Percentiles rank a stretch among this genome's conserved stretches.
Conservation (phyloP, 2,888 invertebrate genomes). For the Drosophila infuscata region DNA sequence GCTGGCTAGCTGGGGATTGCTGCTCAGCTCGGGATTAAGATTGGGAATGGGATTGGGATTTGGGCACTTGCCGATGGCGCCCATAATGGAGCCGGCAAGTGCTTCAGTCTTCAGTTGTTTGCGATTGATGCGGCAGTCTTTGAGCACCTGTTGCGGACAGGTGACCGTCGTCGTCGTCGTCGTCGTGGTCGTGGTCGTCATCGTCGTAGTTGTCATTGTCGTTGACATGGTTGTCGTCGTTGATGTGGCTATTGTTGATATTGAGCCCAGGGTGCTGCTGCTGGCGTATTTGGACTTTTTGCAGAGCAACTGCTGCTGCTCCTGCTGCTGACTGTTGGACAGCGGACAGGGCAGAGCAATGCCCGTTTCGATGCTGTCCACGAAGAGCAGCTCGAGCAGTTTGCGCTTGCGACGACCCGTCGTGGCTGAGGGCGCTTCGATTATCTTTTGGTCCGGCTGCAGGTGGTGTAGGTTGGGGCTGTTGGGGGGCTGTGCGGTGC, state of each 20-base stretch:
- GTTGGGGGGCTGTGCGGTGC: conserved; percentile 31
- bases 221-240: neutral
- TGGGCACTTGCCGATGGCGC: conserved; percentile 82
- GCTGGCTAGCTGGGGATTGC: conserved; percentile 1
- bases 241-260: neutral
- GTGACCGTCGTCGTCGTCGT: conserved; percentile 23
- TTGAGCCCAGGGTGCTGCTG: conserved; percentile 44
- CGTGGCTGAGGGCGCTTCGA: neutral
- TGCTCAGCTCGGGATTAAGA: conserved; percentile 39
- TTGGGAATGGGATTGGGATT: conserved; percentile 32
- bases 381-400: conserved; percentile 73
- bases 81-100: conserved; percentile 82
- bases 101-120: conserved; percentile 82
- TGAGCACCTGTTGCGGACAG: conserved; percentile 71
- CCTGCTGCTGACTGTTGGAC: neutral
- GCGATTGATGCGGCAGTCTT: conserved; percentile 80
- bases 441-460: conserved; percentile 30
- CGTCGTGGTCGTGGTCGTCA: neutral
- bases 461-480: conserved; percentile 17
- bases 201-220: neutral
- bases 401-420: conserved; percentile 53
- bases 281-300: conserved; percentile 67
- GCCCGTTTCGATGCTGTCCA: conserved; percentile 74
- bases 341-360: conserved; percentile 57
- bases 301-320: conserved; percentile 31